phyloP scores from a whole-genome alignment of 2,888 invertebrate genomes.

The Stramonita haemastoma region DNA sequence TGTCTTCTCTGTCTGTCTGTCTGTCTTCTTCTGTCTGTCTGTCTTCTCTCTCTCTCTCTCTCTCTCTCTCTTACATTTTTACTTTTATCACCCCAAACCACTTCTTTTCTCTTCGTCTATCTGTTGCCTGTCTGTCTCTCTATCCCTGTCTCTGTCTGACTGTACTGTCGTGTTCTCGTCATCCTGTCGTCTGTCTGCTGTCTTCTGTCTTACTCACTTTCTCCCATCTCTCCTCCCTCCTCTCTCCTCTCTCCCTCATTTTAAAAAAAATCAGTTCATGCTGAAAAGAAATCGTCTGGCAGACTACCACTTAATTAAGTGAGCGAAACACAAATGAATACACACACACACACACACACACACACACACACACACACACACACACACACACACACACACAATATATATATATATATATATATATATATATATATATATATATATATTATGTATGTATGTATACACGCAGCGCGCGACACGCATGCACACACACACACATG shows the following conservation, averaged over 20 bases:
- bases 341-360: neutral
- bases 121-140: too few relatives aligned
- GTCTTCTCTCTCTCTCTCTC: too few relatives aligned
- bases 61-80: too few relatives aligned
- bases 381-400: neutral
- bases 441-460: neutral
- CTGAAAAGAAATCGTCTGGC: neutral
- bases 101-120: too few relatives aligned
- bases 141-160: too few relatives aligned
- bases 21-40: too few relatives aligned
- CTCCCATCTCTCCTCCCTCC: too few relatives aligned
- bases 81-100: too few relatives aligned
- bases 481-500: constrained; percentile 16
- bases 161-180: too few relatives aligned
- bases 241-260: neutral
- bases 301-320: neutral
- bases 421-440: neutral
- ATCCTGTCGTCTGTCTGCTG: too few relatives aligned
- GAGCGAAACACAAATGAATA: neutral
- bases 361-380: neutral
- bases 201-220: too few relatives aligned
- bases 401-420: neutral
- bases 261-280: neutral
- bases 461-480: neutral
- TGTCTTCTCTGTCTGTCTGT: too few relatives aligned